A percentile compares a stretch with the other conserved stretches of the same genome.
phyloP scores from a whole-genome alignment of 2,888 invertebrate genomes.

The Perdita meconis region DNA sequence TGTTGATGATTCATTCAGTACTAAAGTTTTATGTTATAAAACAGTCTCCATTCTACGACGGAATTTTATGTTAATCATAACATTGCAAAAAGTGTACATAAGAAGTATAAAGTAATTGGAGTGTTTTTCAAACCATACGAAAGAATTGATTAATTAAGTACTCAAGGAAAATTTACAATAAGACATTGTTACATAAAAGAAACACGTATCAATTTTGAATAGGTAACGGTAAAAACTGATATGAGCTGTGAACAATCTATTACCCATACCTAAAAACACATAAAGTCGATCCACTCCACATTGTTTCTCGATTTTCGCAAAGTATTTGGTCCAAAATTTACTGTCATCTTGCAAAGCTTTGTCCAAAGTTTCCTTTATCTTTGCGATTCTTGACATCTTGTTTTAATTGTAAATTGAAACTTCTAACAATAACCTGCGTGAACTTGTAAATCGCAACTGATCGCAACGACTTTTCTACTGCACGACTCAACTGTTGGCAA shows the following conservation, averaged over 20 bases:
- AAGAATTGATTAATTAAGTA: not conserved
- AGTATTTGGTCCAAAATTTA: conserved; percentile 90
- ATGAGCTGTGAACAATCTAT: conserved; percentile 60
- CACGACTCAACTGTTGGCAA: conserved; percentile 16
- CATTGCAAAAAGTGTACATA: not conserved
- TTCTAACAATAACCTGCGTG: not conserved
- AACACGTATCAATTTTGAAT: conserved; percentile 15
- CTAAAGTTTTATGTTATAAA: not conserved
- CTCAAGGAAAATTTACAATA: not conserved
- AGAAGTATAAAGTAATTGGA: not conserved
- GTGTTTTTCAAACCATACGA: too few species aligned
- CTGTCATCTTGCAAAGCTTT: conserved; percentile 87
- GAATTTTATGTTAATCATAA: not conserved
- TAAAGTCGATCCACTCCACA: conserved; percentile 91
- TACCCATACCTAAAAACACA: conserved; percentile 90
- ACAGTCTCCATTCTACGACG: not conserved
- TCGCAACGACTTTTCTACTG: conserved; percentile 6
- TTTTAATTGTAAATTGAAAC: conserved; percentile 6
- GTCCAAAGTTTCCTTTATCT: conserved; percentile 87
- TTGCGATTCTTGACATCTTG: conserved; percentile 84
- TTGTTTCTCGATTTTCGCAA: conserved; percentile 89
- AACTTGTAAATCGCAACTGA: conserved; percentile 22
- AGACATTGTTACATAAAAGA: conserved; percentile 29
- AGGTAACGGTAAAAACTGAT: conserved; percentile 21
- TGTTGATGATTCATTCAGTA: too few species aligned